Base-by-base conservation (phyloP, 2,797 vertebrate species). In the Danio tinwini region DNA sequence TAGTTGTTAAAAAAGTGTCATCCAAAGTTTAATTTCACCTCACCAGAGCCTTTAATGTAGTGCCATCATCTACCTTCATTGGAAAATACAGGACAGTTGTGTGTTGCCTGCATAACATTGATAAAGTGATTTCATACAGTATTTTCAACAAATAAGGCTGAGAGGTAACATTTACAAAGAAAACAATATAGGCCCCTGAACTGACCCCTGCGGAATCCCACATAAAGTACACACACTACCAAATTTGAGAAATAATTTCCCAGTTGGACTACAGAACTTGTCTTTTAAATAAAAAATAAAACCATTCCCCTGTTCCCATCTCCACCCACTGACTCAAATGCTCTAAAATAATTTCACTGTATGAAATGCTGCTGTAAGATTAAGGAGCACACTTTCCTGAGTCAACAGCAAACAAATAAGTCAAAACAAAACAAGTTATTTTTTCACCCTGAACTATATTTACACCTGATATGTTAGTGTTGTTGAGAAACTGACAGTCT, bases 161-260 rank as follows among this genome's bases (percentile, higher is more conserved):
- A 62, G 59, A 6, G 11, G 44, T 29, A 42, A 13, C 2, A 37
- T 40, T 39, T 13, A 40, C 2, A 42, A 71, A 42, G 52, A 71
- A 55, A 56, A 56, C 7, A 56, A 42, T 8, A 56, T 71, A n/a
- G 16, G 39, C n/a, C 50, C 7, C 50, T 55, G 10, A 56, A 71
- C 2, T 71, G 68, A 70, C 6, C 68, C 37, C 8, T 53, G 49
- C 1, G 68, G 68, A 70, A 70, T 11, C 49, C 14, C 68, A 70
- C 49, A 70, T n/a, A 29, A 29, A 29, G 29, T 29, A 52, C 8
- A 40, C 37, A 71, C 6, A 17, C 14, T 3, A 19, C 45, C 21
- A 13, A 62, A 12, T 14, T 37, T 5, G 59, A 69, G 13, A n/a
- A 50, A 40, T 14, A 0, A 56, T 71, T 56, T 19, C 69, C 50